Conservation (phyloP, 2,797 vertebrate species). For the Melanotaenia parkinsoni region DNA sequence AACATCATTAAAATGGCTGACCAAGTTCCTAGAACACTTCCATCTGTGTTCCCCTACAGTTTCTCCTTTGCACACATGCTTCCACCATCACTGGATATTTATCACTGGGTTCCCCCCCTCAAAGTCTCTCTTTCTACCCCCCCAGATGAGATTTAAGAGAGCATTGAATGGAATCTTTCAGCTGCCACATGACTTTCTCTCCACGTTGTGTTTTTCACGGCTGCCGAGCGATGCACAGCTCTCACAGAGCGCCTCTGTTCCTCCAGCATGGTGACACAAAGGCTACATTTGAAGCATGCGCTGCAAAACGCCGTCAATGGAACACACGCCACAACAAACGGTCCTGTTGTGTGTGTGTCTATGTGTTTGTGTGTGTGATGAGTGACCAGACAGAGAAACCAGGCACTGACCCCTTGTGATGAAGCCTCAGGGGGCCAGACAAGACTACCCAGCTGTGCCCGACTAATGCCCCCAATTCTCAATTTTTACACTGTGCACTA, state of each 20-base stretch:
- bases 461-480: slow-evolving; percentile 51
- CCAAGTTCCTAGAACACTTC: slow-evolving; percentile 75
- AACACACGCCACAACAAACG: slow-evolving; percentile 85
- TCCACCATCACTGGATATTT: slow-evolving; percentile 74
- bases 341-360: slow-evolving; percentile 81
- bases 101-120: slow-evolving; percentile 53
- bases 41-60: slow-evolving; percentile 76
- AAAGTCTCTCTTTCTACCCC: slow-evolving; percentile 38
- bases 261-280: slow-evolving; percentile 81
- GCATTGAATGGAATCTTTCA: slow-evolving; percentile 82
- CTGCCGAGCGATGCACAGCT: slow-evolving; percentile 70
- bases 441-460: slow-evolving; percentile 83
- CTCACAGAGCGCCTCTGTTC: slow-evolving; percentile 86
- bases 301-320: slow-evolving; percentile 77
- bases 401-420: slow-evolving; percentile 77
- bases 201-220: slow-evolving; percentile 75
- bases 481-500: slow-evolving; percentile 61
- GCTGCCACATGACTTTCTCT: slow-evolving; percentile 77
- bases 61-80: slow-evolving; percentile 73
- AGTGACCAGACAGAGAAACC: slow-evolving; percentile 85
- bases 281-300: slow-evolving; percentile 86
- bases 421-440: slow-evolving; percentile 77
- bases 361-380: slow-evolving; percentile 60
- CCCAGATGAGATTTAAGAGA: slow-evolving; percentile 70
- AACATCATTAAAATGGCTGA: slow-evolving; percentile 77